Evolutionary conservation across 2,797 vertebrate genomes (phyloP), one percentile per base, ranked within the genome.

Genomic region (Betta splendens): DNA sequence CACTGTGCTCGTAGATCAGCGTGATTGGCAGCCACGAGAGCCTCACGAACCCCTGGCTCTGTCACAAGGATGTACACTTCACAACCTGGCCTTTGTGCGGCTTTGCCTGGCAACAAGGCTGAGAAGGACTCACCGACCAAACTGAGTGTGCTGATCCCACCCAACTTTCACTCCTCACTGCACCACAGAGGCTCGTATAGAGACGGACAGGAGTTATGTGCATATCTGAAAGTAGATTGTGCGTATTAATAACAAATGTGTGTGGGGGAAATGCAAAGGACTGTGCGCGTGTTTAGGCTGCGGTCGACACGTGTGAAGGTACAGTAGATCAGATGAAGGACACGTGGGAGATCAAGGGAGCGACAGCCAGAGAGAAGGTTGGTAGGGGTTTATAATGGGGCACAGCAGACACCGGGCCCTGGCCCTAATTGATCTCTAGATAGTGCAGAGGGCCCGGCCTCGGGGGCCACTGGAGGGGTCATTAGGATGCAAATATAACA

Each of bases 361-460:
- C 37, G 60, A 80, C 70, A 63, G 62, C 7, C 44, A 59, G 72
- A 65, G 11, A 52, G 58, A 55, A 65, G 72, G 63, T 77, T 79
- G 75, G 69, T 77, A 4, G 47, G 64, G 75, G 70, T 77, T 70
- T 78, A 77, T 77, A 85, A 84, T 81, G 77, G 80, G 83, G 77
- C 66, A 69, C 68, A 79, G 83, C 62, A 82, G 83, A 85, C 65
- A 31, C 58, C 17, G 25, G 69, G 67, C 64, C 80, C 44, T 77
- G 87, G 83, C 81, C 87, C 85, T 92, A 92, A 92, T 92, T 92
- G 91, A 92, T 92, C 91, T 92, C 89, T 85, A 84, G 92, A 89
- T 86, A 88, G 84, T 83, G 88, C 83, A 81, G 73, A 87, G 85
- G 87, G 86, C 85, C 81, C 79, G 62, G 85, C 86, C 89, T 89